Conservation (phyloP, 1,140 invertebrate species). For the Ips nitidus region DNA sequence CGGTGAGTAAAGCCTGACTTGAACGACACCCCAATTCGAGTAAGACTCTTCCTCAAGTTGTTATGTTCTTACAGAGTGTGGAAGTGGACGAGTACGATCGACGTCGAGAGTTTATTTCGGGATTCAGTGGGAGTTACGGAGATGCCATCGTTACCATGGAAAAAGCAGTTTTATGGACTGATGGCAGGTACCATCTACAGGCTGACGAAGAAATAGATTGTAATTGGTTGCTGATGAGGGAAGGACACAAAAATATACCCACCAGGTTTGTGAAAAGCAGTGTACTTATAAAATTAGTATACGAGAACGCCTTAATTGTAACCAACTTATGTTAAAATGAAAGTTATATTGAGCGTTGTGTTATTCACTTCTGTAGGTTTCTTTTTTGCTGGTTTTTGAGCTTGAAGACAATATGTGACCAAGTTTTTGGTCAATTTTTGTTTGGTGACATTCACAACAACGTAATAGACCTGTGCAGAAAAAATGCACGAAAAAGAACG, state of each 20-base stretch:
- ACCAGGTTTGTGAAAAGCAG: slow-evolving; percentile 47
- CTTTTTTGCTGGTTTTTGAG: too few relatives aligned
- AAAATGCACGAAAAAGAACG: too few relatives aligned
- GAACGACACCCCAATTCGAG: not conserved
- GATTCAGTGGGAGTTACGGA: slow-evolving; percentile 83
- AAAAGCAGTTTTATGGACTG: slow-evolving; percentile 87
- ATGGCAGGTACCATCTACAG: slow-evolving; percentile 80
- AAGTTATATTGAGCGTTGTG: not conserved
- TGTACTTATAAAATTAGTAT: not conserved
- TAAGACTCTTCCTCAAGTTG: not conserved
- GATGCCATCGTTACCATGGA: slow-evolving; percentile 74
- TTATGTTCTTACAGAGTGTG: slow-evolving; percentile 58
- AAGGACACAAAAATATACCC: slow-evolving; percentile 60
- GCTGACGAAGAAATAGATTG: slow-evolving; percentile 76
- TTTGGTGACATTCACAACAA: too few relatives aligned
- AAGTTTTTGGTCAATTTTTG: too few relatives aligned
- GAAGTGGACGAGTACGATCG: slow-evolving; percentile 72
- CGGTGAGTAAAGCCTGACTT: slow-evolving; percentile 28
- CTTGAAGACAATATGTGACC: too few relatives aligned
- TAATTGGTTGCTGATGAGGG: slow-evolving; percentile 79
- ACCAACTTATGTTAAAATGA: not conserved
- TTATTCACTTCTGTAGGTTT: not conserved
- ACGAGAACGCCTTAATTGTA: not conserved
- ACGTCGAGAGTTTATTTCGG: slow-evolving; percentile 78
- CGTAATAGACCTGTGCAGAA: too few relatives aligned